These are phyloP conservation scores for Salmo trutta DNA, from an alignment of 2,797 vertebrate genomes.

Conservation along the genomic window DNA sequence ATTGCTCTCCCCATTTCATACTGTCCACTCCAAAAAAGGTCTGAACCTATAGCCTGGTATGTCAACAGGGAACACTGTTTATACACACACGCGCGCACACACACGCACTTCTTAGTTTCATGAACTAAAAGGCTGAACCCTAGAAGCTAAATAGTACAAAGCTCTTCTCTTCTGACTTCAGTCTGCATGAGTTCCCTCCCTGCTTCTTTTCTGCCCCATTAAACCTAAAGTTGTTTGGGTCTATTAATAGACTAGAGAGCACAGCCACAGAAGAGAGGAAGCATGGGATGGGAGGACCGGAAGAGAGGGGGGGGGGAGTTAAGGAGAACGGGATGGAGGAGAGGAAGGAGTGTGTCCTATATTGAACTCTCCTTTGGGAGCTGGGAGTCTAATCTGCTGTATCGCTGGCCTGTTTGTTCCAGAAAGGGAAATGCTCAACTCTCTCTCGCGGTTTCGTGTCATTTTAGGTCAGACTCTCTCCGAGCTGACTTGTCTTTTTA, in stretches of 20 bases:
- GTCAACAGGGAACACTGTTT: slow-evolving; percentile 5
- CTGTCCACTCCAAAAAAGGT: slow-evolving; percentile 22
- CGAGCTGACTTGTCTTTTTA: slow-evolving; percentile 28
- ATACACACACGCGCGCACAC: slow-evolving; percentile 10
- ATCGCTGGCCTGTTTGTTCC: slow-evolving; percentile 63
- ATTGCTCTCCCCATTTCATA: slow-evolving; percentile 32
- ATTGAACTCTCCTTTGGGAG: slow-evolving; percentile 70
- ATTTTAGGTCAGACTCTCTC: slow-evolving; percentile 37
- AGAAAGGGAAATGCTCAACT: slow-evolving; percentile 56
- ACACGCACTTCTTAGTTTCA: slow-evolving; percentile 24
- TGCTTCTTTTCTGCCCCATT: slow-evolving; percentile 62
- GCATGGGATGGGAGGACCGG: slow-evolving; percentile 26
- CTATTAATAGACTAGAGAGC: slow-evolving; percentile 74
- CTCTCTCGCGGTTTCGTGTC: slow-evolving; percentile 31
- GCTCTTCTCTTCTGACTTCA: slow-evolving; percentile 54
- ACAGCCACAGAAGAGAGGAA: slow-evolving; percentile 68
- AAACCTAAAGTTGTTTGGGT: slow-evolving; percentile 72
- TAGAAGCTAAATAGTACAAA: slow-evolving; percentile 64
- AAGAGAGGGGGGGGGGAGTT: not conserved
- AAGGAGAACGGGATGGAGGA: not conserved
- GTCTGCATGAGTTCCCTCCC: slow-evolving; percentile 60
- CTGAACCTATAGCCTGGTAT: slow-evolving; percentile 31
- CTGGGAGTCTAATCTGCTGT: slow-evolving; percentile 61
- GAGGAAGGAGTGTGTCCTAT: slow-evolving; percentile 73
- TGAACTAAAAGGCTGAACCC: slow-evolving; percentile 46